Evolutionary conservation across 2,888 invertebrate species (phyloP), one percentile per base, ranked within the genome.

Genomic region (Microctonus aethiopoides): DNA sequence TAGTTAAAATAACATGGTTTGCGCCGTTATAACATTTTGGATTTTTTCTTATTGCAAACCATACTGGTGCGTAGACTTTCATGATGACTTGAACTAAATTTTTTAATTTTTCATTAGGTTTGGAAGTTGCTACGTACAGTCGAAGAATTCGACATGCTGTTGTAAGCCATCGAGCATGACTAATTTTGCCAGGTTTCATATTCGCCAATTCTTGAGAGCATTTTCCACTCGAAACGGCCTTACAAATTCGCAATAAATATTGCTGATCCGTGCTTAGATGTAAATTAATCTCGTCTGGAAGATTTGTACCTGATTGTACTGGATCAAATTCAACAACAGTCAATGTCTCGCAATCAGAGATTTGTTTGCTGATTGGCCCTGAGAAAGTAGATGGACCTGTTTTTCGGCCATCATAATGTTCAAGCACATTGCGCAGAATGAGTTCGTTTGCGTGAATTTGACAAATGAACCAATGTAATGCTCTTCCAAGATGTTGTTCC

Each of bases 1-100:
- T n/a, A n/a, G n/a, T n/a, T n/a, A n/a, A n/a, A n/a, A n/a, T 39
- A 7, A 39, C 13, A 39, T 39, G 1, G 1, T n/a, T n/a, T 39
- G 39, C 13, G 32, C 32, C 32, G n/a, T n/a, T n/a, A n/a, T n/a
- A n/a, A n/a, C n/a, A n/a, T n/a, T n/a, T n/a, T n/a, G n/a, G n/a
- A n/a, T n/a, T n/a, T n/a, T n/a, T n/a, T 13, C 73, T 75, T 16
- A 76, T 76, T 9, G 24, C 11, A 60, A 75, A 75, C 75, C 76
- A 75, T 26, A 67, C n/a, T 29, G 71, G 73, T 7, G 62, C 65
- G 32, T 76, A 75, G 52, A 67, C 64, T 64, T 66, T 73, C n/a
- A 72, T 11, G 11, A 76, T 63, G 32, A 71, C 59, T 2, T 32
- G 13, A 4, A 57, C 56, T 60, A 68, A 36, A 13, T 60, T 52